Percentiles rank a stretch among this genome's conserved stretches.
These are phyloP conservation scores for Sussaba pulchella DNA, from an alignment of 2,888 invertebrate species.

Conservation along the genomic window DNA sequence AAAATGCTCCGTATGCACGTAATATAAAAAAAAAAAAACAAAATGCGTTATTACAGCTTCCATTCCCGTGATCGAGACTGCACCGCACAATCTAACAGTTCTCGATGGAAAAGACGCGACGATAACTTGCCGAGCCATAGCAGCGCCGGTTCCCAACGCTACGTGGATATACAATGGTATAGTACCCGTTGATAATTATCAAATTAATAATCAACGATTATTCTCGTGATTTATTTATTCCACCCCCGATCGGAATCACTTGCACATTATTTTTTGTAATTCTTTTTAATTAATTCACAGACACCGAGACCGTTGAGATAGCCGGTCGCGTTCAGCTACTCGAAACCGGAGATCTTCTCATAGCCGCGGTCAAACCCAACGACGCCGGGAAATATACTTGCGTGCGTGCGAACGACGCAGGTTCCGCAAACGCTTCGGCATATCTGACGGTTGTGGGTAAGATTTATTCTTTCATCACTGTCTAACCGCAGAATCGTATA, in stretches of 20 bases:
- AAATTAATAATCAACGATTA: not conserved
- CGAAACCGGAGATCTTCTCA: slow-evolving; percentile 94
- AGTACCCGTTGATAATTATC: slow-evolving; percentile 71
- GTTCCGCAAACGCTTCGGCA: slow-evolving; percentile 93
- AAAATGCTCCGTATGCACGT: not conserved
- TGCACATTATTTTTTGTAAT: too few species aligned
- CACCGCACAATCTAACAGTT: slow-evolving; percentile 94
- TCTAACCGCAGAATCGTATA: not conserved
- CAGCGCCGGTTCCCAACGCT: slow-evolving; percentile 95
- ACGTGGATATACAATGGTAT: slow-evolving; percentile 97
- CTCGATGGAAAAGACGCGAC: slow-evolving; percentile 97
- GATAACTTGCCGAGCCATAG: slow-evolving; percentile 94
- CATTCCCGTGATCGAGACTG: slow-evolving; percentile 93
- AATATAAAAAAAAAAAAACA: slow-evolving; percentile 1
- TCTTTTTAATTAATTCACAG: too few species aligned
- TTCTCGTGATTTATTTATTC: not conserved
- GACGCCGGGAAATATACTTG: slow-evolving; percentile 97
- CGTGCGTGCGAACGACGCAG: slow-evolving; percentile 95
- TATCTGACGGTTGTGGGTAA: slow-evolving; percentile 93
- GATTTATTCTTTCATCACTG: slow-evolving; percentile 61
- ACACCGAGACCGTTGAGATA: slow-evolving; percentile 87
- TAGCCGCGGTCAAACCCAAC: slow-evolving; percentile 92
- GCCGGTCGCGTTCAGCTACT: slow-evolving; percentile 93
- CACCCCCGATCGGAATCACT: slow-evolving; percentile 13
- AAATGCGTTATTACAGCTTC: slow-evolving; percentile 88